Conservation (phyloP, 2,888 invertebrate genomes). For the Lingula anatina region DNA sequence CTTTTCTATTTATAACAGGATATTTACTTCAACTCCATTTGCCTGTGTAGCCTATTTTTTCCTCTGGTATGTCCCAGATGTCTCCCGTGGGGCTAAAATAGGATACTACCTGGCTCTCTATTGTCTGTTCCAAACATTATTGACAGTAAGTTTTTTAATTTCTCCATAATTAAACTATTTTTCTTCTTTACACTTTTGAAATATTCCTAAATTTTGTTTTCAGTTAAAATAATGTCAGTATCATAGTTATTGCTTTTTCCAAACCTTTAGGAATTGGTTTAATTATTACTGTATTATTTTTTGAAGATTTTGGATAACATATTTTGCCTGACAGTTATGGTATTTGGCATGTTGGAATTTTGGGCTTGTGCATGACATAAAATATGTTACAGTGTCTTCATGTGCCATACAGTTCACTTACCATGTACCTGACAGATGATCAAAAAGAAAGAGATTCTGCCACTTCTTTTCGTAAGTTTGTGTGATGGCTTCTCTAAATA, state of each 20-base stretch:
- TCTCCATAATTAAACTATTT: no score
- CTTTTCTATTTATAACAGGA: constrained; percentile 18
- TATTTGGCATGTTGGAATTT: no score
- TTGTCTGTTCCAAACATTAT: constrained; percentile 31
- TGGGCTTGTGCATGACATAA: no score
- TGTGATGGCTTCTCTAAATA: not conserved
- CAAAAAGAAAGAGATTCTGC: constrained; percentile 37
- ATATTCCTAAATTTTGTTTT: no score
- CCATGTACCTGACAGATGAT: constrained; percentile 35
- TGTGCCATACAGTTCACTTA: constrained; percentile 43
- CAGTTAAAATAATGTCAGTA: no score
- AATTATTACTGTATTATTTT: no score
- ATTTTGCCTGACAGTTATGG: no score
- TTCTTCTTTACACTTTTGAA: no score
- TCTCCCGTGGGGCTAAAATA: constrained; percentile 28
- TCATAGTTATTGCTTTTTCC: no score
- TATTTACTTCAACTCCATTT: constrained; percentile 33
- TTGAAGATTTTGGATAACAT: no score
- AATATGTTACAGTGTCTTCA: constrained; percentile 34
- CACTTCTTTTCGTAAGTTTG: constrained; percentile 35
- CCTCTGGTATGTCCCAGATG: constrained; percentile 37
- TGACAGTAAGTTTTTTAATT: constrained; percentile 22
- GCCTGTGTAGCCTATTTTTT: constrained; percentile 33
- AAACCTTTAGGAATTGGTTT: no score
- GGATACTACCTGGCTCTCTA: constrained; percentile 35